A percentile compares a stretch with the other conserved stretches of the same genome.
phyloP scores from a whole-genome alignment of 2,113 vertebrate genomes.

The cat (Felis catus) region DNA sequence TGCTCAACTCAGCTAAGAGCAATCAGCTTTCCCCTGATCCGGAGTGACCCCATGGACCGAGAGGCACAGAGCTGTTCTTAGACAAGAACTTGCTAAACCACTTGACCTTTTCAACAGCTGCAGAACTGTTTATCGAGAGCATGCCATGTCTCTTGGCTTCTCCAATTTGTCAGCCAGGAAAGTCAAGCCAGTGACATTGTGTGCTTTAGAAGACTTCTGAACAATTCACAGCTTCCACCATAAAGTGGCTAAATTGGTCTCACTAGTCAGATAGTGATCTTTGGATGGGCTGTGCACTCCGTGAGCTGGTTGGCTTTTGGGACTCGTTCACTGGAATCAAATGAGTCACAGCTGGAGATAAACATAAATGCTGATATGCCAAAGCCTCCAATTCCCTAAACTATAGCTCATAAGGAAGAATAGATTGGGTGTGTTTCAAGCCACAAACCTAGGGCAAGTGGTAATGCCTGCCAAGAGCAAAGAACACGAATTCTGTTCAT shows the following conservation, averaged over 20 bases:
- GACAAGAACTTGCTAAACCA: conserved; percentile 64
- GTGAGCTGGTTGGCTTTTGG: background rate
- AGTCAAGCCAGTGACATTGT: conserved; percentile 43
- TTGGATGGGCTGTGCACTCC: background rate
- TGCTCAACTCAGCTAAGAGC: background rate
- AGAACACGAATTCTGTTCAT: background rate
- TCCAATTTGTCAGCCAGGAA: conserved; percentile 29
- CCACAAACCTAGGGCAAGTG: background rate
- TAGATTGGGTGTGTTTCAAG: background rate
- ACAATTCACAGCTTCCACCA: conserved; percentile 46
- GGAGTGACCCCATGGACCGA: background rate
- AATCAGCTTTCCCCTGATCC: background rate
- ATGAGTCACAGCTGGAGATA: conserved; percentile 15
- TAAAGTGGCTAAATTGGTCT: conserved; percentile 43
- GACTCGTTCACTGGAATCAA: background rate
- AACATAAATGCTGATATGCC: background rate
- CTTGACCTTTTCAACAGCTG: conserved; percentile 67
- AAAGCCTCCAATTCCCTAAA: background rate
- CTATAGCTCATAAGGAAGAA: background rate
- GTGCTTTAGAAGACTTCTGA: conserved; percentile 52
- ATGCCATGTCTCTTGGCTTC: background rate
- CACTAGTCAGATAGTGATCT: background rate
- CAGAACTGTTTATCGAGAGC: conserved; percentile 44
- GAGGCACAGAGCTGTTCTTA: conserved; percentile 46
- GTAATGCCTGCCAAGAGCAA: background rate